A percentile compares a stretch with the other conserved stretches of the same genome.
These are phyloP conservation scores for Phenganax stokvisi DNA, from an alignment of 92 coral and sea anemone species.

Conservation along the genomic window DNA sequence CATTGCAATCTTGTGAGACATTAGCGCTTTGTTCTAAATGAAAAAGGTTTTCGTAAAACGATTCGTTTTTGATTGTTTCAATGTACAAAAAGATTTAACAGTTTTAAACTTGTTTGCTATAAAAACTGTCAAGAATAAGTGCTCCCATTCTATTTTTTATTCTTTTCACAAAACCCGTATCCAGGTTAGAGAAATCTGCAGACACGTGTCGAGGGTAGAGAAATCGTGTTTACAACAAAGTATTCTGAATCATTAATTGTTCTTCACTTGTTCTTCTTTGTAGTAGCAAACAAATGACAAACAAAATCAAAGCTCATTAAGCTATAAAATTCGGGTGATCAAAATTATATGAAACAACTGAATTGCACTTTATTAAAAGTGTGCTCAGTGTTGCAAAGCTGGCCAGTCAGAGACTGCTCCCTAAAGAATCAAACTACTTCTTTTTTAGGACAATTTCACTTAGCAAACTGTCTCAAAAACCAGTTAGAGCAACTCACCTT, in stretches of 20 bases:
- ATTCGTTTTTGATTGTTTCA: not conserved
- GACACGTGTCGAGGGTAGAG: not conserved
- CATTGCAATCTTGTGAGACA: conserved; percentile 1
- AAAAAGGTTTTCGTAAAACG: not conserved
- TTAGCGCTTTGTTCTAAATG: not conserved
- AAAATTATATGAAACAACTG: no score
- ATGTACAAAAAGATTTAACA: no score
- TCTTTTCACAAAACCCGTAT: not conserved
- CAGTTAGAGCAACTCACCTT: not conserved
- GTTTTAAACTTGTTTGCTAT: no score
- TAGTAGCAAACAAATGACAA: not conserved
- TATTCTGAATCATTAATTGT: not conserved
- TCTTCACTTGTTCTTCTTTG: not conserved
- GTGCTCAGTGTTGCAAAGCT: not conserved
- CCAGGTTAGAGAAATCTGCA: not conserved
- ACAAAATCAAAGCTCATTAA: not conserved
- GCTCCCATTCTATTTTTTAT: no score
- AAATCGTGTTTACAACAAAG: not conserved
- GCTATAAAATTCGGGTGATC: not conserved
- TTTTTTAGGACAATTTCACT: no score
- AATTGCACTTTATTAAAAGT: not conserved
- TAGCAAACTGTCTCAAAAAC: no score
- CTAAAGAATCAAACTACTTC: no score
- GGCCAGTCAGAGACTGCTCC: not conserved
- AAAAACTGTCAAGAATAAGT: no score